Evolutionary conservation across 2,888 invertebrate species (phyloP).

Genomic region (Patella pellucida): DNA sequence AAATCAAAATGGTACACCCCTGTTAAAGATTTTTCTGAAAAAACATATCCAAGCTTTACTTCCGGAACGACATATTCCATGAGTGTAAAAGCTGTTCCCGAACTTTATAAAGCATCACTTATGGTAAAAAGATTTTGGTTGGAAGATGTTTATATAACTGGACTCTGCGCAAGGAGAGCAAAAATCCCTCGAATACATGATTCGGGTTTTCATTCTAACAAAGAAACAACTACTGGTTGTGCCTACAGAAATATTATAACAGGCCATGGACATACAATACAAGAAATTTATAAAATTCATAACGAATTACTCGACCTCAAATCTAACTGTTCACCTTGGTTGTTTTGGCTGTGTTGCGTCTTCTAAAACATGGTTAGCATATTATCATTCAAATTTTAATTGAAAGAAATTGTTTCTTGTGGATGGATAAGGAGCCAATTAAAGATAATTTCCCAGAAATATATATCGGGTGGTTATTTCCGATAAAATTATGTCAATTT

Average conservation of each 20-base stretch:
- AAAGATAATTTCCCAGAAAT: too few species aligned
- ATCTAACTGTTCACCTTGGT: neutral
- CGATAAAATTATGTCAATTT: too few species aligned
- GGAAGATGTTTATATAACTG: constrained; percentile 93
- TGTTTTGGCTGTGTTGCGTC: too few species aligned
- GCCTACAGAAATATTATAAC: constrained; percentile 40
- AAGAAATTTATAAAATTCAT: constrained; percentile 43
- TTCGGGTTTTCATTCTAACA: constrained; percentile 44
- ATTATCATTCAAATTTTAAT: too few species aligned
- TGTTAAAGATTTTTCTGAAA: constrained; percentile 80
- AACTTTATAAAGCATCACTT: constrained; percentile 80
- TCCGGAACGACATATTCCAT: constrained; percentile 93
- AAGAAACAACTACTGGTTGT: constrained; percentile 45
- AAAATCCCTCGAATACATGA: constrained; percentile 72
- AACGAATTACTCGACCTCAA: constrained; percentile 26
- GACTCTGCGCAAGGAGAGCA: constrained; percentile 84
- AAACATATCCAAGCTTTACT: constrained; percentile 89
- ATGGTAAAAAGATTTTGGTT: constrained; percentile 83
- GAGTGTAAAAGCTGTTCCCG: constrained; percentile 81
- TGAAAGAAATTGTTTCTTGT: too few species aligned
- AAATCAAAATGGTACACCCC: constrained; percentile 92
- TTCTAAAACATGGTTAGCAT: too few species aligned
- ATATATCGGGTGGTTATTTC: too few species aligned
- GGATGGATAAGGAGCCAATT: too few species aligned
- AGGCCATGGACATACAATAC: constrained; percentile 46